Evolutionary conservation across 2,888 invertebrate genomes (phyloP).

Genomic region (Drosophila picticornis): DNA sequence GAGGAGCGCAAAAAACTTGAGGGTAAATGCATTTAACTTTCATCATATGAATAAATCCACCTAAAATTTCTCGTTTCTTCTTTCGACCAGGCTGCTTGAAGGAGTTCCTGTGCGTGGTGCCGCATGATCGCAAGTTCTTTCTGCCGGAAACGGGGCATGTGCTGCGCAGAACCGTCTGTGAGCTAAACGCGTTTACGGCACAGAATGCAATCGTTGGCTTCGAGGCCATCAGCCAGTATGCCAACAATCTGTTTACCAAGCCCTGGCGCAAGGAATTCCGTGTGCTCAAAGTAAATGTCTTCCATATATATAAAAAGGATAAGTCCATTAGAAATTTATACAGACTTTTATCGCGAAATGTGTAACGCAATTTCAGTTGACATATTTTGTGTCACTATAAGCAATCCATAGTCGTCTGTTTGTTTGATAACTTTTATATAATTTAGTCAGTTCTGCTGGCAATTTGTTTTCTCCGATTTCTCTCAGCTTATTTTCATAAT

Average conservation of each 20-base stretch:
- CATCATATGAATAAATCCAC: neutral
- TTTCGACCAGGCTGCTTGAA: slow-evolving; percentile 89
- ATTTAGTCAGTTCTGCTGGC: too few species aligned
- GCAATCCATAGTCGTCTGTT: neutral
- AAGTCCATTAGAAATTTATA: neutral
- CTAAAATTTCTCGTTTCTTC: neutral
- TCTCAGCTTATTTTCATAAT: neutral
- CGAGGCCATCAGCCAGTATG: slow-evolving; percentile 93
- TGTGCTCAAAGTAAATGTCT: slow-evolving; percentile 89
- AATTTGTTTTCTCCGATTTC: neutral
- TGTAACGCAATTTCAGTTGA: neutral
- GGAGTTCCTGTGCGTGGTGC: slow-evolving; percentile 91
- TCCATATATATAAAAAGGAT: neutral
- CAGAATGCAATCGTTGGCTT: slow-evolving; percentile 93
- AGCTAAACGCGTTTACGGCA: slow-evolving; percentile 91
- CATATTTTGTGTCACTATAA: neutral
- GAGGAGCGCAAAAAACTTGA: slow-evolving; percentile 91
- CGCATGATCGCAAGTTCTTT: slow-evolving; percentile 92
- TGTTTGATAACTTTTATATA: too few species aligned
- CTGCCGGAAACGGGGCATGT: slow-evolving; percentile 91
- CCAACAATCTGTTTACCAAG: slow-evolving; percentile 93
- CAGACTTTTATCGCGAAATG: neutral
- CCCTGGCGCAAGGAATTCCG: slow-evolving; percentile 96
- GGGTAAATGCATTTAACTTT: slow-evolving; percentile 86
- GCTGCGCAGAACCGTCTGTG: slow-evolving; percentile 90